A percentile compares a stretch with the other conserved stretches of the same genome.
Conservation (phyloP, 2,888 invertebrate genomes). For the Iphiclides podalirius region DNA sequence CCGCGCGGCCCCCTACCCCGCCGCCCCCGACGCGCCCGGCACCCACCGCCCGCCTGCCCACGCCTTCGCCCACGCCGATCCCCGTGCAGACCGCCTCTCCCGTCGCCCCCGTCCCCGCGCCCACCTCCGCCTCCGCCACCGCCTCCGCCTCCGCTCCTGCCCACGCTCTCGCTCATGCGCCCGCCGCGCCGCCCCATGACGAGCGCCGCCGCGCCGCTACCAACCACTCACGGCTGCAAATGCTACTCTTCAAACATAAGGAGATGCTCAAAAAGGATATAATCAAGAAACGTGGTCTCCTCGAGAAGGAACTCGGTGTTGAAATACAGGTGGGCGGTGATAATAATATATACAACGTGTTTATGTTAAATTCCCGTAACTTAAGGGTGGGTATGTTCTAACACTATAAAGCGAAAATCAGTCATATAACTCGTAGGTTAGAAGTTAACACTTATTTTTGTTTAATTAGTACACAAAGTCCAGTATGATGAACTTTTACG, state of each 20-base stretch:
- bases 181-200: slow-evolving; percentile 43
- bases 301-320: slow-evolving; percentile 93
- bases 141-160: slow-evolving; percentile 27
- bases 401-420: too few relatives aligned
- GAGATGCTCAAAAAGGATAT: slow-evolving; percentile 96
- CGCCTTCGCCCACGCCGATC: slow-evolving; percentile 27
- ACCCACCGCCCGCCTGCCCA: slow-evolving; percentile 26
- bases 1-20: slow-evolving; percentile 29
- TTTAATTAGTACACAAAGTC: too few relatives aligned
- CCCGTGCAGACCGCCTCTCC: slow-evolving; percentile 25
- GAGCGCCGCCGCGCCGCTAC: slow-evolving; percentile 78
- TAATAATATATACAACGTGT: too few relatives aligned
- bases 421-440: too few relatives aligned
- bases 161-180: slow-evolving; percentile 20
- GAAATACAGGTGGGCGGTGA: slow-evolving; percentile 89
- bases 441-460: too few relatives aligned
- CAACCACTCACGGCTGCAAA: slow-evolving; percentile 83
- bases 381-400: too few relatives aligned
- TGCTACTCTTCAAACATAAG: slow-evolving; percentile 91
- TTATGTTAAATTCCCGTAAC: too few relatives aligned
- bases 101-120: slow-evolving; percentile 25
- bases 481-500: too few relatives aligned
- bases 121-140: too few relatives aligned
- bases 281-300: slow-evolving; percentile 91
- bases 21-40: slow-evolving; percentile 37